Conservation (phyloP, 1,140 invertebrate genomes). For the Ceratoteleas bidentatus region DNA sequence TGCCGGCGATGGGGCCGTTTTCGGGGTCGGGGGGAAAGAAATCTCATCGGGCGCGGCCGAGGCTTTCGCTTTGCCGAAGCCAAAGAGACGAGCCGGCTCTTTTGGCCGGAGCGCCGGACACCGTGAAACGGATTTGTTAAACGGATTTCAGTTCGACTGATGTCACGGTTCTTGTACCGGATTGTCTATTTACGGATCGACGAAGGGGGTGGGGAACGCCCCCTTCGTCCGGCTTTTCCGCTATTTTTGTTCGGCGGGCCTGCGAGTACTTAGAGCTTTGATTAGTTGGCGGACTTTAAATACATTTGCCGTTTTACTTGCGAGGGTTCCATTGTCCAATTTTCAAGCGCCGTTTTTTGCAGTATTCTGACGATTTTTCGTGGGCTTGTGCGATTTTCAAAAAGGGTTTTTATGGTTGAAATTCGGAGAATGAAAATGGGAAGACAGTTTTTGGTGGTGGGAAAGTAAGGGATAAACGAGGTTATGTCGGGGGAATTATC, state of each 20-base stretch:
- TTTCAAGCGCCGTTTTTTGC: slow-evolving; percentile 1
- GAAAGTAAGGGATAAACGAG: no score
- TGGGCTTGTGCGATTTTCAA: no score
- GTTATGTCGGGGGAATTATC: no score
- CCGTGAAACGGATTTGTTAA: slow-evolving; percentile 62
- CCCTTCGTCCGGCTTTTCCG: slow-evolving; percentile 24
- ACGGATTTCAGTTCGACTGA: slow-evolving; percentile 56
- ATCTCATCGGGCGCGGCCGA: slow-evolving; percentile 41
- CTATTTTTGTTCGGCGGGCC: slow-evolving; percentile 36
- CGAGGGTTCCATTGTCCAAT: slow-evolving; percentile 2
- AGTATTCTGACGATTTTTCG: no score
- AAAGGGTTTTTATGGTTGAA: no score
- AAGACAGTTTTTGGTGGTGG: no score
- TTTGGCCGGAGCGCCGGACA: slow-evolving; percentile 38
- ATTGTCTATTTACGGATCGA: slow-evolving; percentile 49
- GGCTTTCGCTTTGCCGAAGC: slow-evolving; percentile 59
- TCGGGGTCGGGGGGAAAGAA: slow-evolving; percentile 51
- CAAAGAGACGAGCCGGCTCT: slow-evolving; percentile 58
- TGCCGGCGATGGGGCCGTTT: slow-evolving; percentile 67
- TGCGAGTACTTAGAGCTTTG: slow-evolving; percentile 53
- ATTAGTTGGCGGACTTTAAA: slow-evolving; percentile 49
- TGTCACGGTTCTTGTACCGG: slow-evolving; percentile 43
- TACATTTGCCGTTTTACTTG: slow-evolving; percentile 17
- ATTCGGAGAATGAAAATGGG: no score
- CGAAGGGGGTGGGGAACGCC: slow-evolving; percentile 7